Conservation (phyloP, 2,888 invertebrate genomes). For the Latrodectus elegans region DNA sequence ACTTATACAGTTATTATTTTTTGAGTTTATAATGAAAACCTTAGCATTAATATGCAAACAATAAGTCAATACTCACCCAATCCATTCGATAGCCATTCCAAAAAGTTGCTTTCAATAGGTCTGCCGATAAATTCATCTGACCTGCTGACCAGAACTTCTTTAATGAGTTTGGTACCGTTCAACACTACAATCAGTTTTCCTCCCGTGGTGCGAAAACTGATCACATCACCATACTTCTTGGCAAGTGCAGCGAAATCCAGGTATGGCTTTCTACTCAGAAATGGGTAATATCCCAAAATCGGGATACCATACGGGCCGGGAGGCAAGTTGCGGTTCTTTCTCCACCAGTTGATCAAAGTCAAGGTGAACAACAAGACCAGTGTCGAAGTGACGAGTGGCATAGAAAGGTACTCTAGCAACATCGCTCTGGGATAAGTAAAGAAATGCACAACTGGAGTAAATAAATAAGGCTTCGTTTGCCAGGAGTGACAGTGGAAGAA, state of each 20-base stretch:
- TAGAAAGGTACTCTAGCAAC: background rate
- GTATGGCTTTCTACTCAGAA: conserved; percentile 9
- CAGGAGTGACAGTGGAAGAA: no score
- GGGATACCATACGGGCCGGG: conserved; percentile 53
- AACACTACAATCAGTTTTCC: conserved; percentile 49
- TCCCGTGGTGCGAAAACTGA: conserved; percentile 44
- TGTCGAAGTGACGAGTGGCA: background rate
- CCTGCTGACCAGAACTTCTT: conserved; percentile 43
- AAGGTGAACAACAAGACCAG: conserved; percentile 8
- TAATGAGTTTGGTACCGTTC: conserved; percentile 22
- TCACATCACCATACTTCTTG: conserved; percentile 33
- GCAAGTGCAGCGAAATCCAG: conserved; percentile 26
- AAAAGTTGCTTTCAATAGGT: conserved; percentile 33
- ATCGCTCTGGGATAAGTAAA: background rate
- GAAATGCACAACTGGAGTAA: no score
- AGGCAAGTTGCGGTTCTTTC: conserved; percentile 30
- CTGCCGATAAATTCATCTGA: conserved; percentile 53
- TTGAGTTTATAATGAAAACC: background rate
- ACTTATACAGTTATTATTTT: background rate
- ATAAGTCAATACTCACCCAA: conserved; percentile 25
- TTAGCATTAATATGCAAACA: background rate
- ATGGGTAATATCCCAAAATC: conserved; percentile 44
- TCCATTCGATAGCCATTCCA: conserved; percentile 44
- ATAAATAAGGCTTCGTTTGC: no score
- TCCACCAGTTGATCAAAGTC: conserved; percentile 8